Conservation (phyloP, 2,888 invertebrate species). For the Limnephilus auricula region DNA sequence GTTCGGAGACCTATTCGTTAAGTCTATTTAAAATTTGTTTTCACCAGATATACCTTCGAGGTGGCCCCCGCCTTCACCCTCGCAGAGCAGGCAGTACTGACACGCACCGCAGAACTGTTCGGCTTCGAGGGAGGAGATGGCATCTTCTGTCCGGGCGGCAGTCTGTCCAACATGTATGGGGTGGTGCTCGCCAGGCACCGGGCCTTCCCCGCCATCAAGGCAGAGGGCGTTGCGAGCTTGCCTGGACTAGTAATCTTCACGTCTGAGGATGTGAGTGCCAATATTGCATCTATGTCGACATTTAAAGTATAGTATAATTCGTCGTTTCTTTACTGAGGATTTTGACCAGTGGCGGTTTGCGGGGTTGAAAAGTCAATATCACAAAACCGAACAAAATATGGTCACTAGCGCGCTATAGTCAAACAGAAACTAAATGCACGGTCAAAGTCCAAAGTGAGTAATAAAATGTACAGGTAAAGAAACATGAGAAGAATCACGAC, state of each 20-base stretch:
- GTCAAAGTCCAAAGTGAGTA: too few relatives aligned
- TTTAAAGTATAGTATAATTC: not conserved
- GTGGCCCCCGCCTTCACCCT: slow-evolving; percentile 89
- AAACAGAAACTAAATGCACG: too few relatives aligned
- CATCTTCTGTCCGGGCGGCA: slow-evolving; percentile 88
- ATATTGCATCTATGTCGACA: not conserved
- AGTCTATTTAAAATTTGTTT: not conserved
- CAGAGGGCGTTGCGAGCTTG: slow-evolving; percentile 79
- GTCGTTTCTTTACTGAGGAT: too few relatives aligned
- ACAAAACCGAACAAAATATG: too few relatives aligned
- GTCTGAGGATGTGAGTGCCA: slow-evolving; percentile 84
- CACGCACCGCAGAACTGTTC: slow-evolving; percentile 78
- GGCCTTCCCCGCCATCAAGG: slow-evolving; percentile 83
- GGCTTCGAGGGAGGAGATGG: slow-evolving; percentile 83
- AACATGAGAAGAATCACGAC: too few relatives aligned
- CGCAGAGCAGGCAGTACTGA: slow-evolving; percentile 82
- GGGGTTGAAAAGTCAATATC: too few relatives aligned
- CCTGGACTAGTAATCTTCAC: slow-evolving; percentile 85
- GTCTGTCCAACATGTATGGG: slow-evolving; percentile 87
- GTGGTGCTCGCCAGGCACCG: slow-evolving; percentile 85
- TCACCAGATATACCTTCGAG: slow-evolving; percentile 85
- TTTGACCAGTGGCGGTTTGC: too few relatives aligned
- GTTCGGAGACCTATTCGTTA: too few relatives aligned
- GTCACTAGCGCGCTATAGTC: too few relatives aligned
- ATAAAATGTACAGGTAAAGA: too few relatives aligned